A percentile compares a stretch with the other conserved stretches of the same genome.
Conservation (phyloP, 2,113 vertebrate genomes). For the Phoenicopterus ruber region DNA sequence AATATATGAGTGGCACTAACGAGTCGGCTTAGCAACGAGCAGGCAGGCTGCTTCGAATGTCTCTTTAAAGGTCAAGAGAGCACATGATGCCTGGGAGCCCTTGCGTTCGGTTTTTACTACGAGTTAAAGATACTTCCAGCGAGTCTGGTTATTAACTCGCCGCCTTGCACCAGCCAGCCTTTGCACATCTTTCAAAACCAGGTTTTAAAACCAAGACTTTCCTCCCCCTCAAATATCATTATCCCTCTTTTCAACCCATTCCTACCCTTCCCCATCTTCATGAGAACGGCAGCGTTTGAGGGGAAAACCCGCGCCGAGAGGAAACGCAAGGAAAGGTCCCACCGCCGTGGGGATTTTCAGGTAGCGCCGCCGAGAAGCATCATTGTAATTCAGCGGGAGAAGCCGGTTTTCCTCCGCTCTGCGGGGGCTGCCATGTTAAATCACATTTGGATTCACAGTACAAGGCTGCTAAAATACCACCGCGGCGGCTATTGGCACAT, state of each 20-base stretch:
- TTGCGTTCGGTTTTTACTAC: background rate
- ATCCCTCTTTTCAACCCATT: background rate
- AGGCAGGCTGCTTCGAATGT: background rate
- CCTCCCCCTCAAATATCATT: background rate
- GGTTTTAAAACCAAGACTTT: background rate
- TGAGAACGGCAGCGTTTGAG: background rate
- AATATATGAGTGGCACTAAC: slow-evolving; percentile 17
- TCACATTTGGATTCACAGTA: slow-evolving; percentile 47
- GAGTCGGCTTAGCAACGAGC: background rate
- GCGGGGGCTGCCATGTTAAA: slow-evolving; percentile 16
- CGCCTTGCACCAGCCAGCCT: accelerated
- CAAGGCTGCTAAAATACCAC: slow-evolving; percentile 58
- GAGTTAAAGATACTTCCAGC: background rate
- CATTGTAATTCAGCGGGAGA: slow-evolving; percentile 24
- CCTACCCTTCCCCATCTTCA: background rate
- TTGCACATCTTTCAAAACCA: background rate
- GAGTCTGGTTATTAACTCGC: background rate
- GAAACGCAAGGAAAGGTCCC: background rate
- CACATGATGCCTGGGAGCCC: background rate
- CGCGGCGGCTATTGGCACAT: slow-evolving; percentile 11
- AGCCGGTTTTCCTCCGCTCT: background rate
- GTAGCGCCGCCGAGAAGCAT: background rate
- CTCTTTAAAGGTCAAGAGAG: slow-evolving; percentile 41
- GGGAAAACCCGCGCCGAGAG: accelerated
- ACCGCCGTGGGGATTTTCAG: background rate